phyloP scores from a whole-genome alignment of 2,113 vertebrate species.

The Channa argus region DNA sequence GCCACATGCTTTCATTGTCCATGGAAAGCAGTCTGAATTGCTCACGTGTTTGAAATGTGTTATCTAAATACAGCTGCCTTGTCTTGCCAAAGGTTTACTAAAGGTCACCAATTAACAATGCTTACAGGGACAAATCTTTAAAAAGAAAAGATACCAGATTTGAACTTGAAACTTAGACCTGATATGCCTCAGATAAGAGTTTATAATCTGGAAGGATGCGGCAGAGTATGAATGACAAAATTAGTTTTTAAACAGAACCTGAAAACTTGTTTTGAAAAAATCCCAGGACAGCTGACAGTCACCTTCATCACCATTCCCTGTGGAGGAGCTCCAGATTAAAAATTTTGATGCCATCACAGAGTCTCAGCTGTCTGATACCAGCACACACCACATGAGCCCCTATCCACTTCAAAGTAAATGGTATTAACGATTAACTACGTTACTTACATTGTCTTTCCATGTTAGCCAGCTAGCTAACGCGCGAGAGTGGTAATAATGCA shows the following conservation, averaged over 20 bases:
- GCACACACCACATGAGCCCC: background rate
- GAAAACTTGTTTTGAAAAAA: background rate
- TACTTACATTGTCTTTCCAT: background rate
- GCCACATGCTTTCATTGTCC: too few relatives aligned
- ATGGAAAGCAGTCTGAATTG: too few relatives aligned
- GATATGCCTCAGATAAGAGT: background rate
- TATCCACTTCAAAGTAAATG: background rate
- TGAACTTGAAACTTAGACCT: background rate
- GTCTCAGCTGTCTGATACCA: background rate
- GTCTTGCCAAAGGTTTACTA: background rate
- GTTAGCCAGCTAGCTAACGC: conserved; percentile 48
- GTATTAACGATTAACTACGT: background rate
- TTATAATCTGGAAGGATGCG: background rate
- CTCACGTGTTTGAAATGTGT: too few relatives aligned
- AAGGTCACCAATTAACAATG: background rate
- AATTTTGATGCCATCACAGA: conserved; percentile 2
- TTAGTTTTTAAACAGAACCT: background rate
- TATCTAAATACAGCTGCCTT: too few relatives aligned
- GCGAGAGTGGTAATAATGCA: conserved; percentile 6
- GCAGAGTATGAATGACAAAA: too few relatives aligned
- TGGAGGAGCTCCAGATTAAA: conserved; percentile 42
- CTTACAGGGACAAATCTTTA: background rate
- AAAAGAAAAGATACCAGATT: background rate
- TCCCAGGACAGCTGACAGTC: conserved; percentile 3
- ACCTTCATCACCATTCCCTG: conserved; percentile 27